Base-by-base conservation (phyloP, 2,797 vertebrate genomes). In the Rousettus madagascariensis region DNA sequence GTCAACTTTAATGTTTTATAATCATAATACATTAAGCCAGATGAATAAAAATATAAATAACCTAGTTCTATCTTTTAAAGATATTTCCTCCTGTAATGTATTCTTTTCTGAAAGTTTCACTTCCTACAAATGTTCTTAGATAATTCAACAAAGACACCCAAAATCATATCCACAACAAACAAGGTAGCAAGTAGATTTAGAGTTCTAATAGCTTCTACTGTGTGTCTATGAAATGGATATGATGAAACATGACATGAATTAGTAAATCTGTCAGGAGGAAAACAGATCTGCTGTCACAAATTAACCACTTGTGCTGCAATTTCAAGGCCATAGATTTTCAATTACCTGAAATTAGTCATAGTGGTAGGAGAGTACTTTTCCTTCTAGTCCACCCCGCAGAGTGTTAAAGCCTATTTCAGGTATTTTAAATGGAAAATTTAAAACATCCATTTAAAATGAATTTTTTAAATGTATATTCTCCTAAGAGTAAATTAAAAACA, bases 261-360 rank as follows among this genome's bases (percentile, higher is more conserved):
- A 93, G 66, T 72, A 72, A 72, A 49, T 93, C 88, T 41, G 3
- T 92, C 33, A 6, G 55, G 41, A 93, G 59, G 65, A 75, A 75
- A 68, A n/a, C 36, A 75, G 43, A 53, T 91, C 53, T 74, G 57
- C 43, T 78, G 51, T 84, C 80, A 41, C 66, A 69, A 63, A 86
- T 85, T 83, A 96, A 38, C 55, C 49, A 92, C 46, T 55, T 43
- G 33, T 78, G 68, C 57, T 74, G 41, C 49, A 17, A 41, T 94
- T 92, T 92, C 87, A 95, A 94, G 90, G 85, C 86, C 4, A 9
- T 65, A 83, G 85, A 90, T 95, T 96, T 95, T 92, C 85, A 95
- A 71, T 94, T 94, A 92, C 57, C 72, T 92, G 55, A 94, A 96
- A 92, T 97, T 84, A 95, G 92, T 96, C 83, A 90, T 77, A 87